Base-by-base conservation (phyloP, 2,888 invertebrate genomes). In the Apantesis nais region DNA sequence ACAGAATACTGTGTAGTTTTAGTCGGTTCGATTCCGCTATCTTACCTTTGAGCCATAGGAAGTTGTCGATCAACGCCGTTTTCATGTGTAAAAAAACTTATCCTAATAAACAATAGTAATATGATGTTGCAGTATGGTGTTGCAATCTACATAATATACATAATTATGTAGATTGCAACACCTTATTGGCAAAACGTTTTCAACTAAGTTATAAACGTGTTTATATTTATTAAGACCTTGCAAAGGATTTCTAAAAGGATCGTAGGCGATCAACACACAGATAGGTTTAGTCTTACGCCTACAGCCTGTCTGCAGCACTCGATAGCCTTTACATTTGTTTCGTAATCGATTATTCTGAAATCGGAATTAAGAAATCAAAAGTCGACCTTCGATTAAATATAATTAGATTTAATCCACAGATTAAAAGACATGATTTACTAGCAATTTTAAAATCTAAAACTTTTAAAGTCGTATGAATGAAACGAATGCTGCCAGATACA, bases 251-350 rank as follows among this genome's bases (percentile, higher is more conserved):
- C 74, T 77, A 79, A 67, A 73, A 69, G 67, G 75, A 76, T 78
- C 79, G 84, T 85, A 77, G 86, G 86, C 67, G 82, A 76, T 69
- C 74, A 76, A 70, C 75, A 71, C 76, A 71, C 69, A 65, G 63
- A 74, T 73, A 62, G 67, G 44, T 41, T 44, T 72, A 72, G 69
- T 70, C 67, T 62, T 67, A 75, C 79, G 72, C 82, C 82, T 79
- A 83, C 83, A 71, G 64, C 74, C 62, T 73, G 75, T 77, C 76
- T 78, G 67, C 73, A 68, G 68, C 41, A 72, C 72, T 74, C 44
- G 71, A 77, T 70, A 72, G 67, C 76, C 78, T 78, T 81, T 76
- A 74, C 63, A 67, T 73, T 77, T 72, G 74, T 77, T 77, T 81
- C 64, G 75, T 79, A 83, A 83, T 77, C 70, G 67, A 73, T 44